These are phyloP conservation scores for Vicugna pacos DNA, from an alignment of 2,113 vertebrate genomes.

Conservation along the genomic window DNA sequence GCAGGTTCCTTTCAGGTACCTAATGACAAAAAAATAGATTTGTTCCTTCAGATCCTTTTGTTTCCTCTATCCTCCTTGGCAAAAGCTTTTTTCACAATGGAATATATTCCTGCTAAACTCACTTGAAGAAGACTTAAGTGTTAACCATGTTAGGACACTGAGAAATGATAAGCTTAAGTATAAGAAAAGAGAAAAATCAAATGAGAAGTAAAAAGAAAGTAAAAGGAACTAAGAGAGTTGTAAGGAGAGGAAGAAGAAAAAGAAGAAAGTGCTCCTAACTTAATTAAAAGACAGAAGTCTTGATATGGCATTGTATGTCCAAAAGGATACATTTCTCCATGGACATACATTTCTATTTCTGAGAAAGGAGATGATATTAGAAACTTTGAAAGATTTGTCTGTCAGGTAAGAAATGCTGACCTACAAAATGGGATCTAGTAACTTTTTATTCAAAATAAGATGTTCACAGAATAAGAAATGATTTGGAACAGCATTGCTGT, in stretches of 20 bases:
- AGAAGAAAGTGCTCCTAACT: neutral
- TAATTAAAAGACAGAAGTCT: conserved; percentile 49
- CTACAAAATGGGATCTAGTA: neutral
- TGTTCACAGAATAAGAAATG: conserved; percentile 39
- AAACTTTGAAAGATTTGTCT: conserved; percentile 1
- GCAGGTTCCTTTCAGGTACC: conserved; percentile 22
- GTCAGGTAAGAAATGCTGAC: neutral
- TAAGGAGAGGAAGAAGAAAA: neutral
- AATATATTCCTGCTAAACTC: neutral
- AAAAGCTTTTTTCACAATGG: neutral
- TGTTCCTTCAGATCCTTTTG: conserved; percentile 27
- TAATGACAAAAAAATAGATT: conserved; percentile 58
- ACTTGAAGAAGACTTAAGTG: neutral
- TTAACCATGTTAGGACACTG: neutral
- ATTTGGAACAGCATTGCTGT: neutral
- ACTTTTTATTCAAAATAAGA: conserved; percentile 25
- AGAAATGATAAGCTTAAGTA: conserved; percentile 31
- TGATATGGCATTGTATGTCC: neutral
- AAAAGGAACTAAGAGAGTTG: neutral
- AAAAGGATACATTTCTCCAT: conserved; percentile 30
- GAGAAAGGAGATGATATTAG: neutral
- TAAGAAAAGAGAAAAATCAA: neutral
- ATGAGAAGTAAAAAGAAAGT: neutral
- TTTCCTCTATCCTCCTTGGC: conserved; percentile 12
- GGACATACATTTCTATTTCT: conserved; percentile 7